Percentiles rank a stretch among this genome's conserved stretches.
These are phyloP conservation scores for Thysanoteuthis rhombus DNA, from an alignment of 2,888 invertebrate genomes.

Conservation along the genomic window DNA sequence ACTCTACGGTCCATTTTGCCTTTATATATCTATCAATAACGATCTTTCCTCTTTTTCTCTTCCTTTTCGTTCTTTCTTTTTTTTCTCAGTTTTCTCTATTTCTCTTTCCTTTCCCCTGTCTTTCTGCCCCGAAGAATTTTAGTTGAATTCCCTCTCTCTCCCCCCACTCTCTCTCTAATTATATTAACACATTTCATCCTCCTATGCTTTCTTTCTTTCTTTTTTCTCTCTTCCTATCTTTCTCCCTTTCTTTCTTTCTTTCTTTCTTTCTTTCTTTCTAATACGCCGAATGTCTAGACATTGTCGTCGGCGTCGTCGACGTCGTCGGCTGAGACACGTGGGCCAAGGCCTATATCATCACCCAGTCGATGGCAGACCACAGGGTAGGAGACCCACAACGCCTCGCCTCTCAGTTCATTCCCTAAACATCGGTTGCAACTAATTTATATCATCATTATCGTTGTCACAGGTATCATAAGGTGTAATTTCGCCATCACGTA, in stretches of 20 bases:
- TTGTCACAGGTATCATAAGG: neutral
- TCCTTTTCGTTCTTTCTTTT: neutral
- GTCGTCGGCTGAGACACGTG: neutral
- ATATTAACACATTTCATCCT: no score
- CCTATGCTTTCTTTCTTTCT: neutral
- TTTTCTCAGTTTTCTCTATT: neutral
- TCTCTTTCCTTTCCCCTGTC: neutral
- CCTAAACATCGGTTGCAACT: neutral
- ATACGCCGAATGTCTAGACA: neutral
- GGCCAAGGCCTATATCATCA: slow-evolving; percentile 31
- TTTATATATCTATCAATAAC: neutral
- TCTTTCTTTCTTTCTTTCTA: neutral
- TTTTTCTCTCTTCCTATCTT: neutral
- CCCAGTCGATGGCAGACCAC: slow-evolving; percentile 40
- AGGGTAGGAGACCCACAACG: slow-evolving; percentile 37
- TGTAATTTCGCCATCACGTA: neutral
- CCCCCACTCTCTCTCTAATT: neutral
- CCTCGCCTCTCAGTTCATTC: neutral
- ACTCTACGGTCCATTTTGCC: neutral
- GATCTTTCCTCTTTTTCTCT: neutral
- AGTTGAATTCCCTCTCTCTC: neutral
- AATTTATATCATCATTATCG: neutral
- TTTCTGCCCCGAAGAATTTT: no score
- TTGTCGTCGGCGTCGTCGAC: neutral
- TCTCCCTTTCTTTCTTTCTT: neutral